These are phyloP conservation scores for Scaptomyza parva DNA, from an alignment of 2,888 invertebrate species.

Conservation along the genomic window DNA sequence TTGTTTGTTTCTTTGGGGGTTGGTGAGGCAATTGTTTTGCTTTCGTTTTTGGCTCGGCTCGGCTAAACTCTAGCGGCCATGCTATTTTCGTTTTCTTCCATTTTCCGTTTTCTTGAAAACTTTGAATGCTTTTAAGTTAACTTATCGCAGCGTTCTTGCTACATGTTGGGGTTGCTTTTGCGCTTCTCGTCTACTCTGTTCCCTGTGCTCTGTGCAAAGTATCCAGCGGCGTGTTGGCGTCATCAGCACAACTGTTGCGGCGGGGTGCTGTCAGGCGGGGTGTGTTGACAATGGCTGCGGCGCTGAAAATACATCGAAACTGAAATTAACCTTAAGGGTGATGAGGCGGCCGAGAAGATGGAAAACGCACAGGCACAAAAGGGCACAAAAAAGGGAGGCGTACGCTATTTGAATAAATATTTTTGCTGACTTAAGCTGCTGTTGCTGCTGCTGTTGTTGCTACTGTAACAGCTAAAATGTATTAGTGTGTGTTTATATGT, in stretches of 20 bases:
- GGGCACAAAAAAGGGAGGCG: conserved; percentile 21
- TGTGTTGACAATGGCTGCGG: conserved; percentile 38
- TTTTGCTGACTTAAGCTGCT: conserved; percentile 76
- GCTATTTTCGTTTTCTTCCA: conserved; percentile 40
- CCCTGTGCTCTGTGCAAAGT: conserved; percentile 15
- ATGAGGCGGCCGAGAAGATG: conserved; percentile 39
- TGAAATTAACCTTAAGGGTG: conserved; percentile 82
- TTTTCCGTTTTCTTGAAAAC: conserved; percentile 61
- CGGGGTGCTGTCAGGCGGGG: conserved; percentile 15
- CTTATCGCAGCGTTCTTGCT: conserved; percentile 59
- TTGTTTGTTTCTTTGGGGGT: conserved; percentile 51
- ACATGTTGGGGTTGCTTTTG: conserved; percentile 62
- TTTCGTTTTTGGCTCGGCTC: conserved; percentile 15
- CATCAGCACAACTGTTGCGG: conserved; percentile 21
- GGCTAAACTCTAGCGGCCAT: conserved; percentile 35
- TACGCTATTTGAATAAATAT: conserved; percentile 83
- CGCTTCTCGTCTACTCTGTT: background rate
- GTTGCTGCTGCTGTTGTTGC: conserved; percentile 26
- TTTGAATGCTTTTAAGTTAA: conserved; percentile 76
- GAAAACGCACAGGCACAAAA: background rate
- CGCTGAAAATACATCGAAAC: conserved; percentile 43
- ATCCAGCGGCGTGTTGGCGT: conserved; percentile 53
- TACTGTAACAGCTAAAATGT: background rate
- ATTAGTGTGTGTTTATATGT: conserved; percentile 24
- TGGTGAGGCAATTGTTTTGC: conserved; percentile 36